Percentiles rank a stretch among this genome's conserved stretches.
Evolutionary conservation across 2,888 invertebrate genomes (phyloP).

Genomic region (Tenthredo mesomela): DNA sequence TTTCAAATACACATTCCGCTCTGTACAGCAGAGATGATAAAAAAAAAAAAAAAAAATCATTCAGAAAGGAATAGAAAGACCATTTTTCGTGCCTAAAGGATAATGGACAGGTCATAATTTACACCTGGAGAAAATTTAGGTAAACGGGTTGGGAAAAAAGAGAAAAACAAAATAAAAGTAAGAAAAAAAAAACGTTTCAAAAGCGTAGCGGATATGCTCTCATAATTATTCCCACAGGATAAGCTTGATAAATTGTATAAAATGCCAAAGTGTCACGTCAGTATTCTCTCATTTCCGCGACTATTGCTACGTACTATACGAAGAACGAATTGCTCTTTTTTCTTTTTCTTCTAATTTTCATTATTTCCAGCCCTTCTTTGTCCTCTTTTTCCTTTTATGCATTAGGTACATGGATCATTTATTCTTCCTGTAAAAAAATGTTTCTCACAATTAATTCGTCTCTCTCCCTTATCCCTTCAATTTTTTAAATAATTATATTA

Average conservation of each 20-base stretch:
- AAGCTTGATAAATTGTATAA: constrained; percentile 18
- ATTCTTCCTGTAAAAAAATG: neutral
- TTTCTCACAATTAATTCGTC: no score
- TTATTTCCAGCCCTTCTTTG: neutral
- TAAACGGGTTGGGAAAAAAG: neutral
- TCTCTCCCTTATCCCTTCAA: no score
- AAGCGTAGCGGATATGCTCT: neutral
- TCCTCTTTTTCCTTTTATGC: neutral
- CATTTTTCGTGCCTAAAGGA: neutral
- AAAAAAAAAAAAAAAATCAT: neutral
- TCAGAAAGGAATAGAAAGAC: neutral
- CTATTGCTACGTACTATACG: neutral
- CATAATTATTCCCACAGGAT: constrained; percentile 12
- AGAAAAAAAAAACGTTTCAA: neutral
- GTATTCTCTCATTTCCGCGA: neutral
- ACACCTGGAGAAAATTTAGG: neutral
- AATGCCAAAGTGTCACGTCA: neutral
- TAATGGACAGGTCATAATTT: neutral
- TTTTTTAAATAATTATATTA: no score
- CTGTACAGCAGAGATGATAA: neutral
- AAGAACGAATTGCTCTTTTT: neutral
- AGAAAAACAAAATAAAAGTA: neutral
- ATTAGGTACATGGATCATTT: neutral
- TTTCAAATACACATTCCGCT: neutral
- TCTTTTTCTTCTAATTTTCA: neutral